Evolutionary conservation across 92 coral and sea anemone genomes (phyloP).

Genomic region (Phenganax stokvisi): DNA sequence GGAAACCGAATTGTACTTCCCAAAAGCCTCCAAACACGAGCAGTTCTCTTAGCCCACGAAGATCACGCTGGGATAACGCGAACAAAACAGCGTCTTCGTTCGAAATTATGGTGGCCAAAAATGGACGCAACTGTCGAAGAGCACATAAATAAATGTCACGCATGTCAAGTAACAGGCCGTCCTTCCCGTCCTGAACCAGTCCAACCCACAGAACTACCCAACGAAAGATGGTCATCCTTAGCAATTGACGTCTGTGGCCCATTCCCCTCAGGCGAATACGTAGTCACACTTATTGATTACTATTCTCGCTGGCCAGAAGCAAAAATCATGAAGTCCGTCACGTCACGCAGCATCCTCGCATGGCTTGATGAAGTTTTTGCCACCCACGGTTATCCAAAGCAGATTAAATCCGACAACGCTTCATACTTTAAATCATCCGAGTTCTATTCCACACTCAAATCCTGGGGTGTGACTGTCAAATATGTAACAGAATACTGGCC

Average conservation of each 20-base stretch:
- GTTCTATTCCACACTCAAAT: slow-evolving; percentile 8
- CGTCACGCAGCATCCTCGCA: background rate
- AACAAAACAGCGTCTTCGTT: background rate
- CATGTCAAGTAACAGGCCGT: no score
- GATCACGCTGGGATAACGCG: no score
- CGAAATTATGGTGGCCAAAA: background rate
- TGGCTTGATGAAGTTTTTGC: slow-evolving; percentile 39
- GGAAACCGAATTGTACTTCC: background rate
- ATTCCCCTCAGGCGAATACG: slow-evolving; percentile 46
- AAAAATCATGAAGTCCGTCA: slow-evolving; percentile 8
- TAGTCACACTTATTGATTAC: slow-evolving; percentile 39
- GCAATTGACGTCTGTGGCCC: slow-evolving; percentile 20
- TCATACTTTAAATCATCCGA: slow-evolving; percentile 49
- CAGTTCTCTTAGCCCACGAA: background rate
- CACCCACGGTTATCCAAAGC: slow-evolving; percentile 42
- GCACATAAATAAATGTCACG: no score
- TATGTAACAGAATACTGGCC: no score
- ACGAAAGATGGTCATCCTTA: no score
- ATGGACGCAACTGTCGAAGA: no score
- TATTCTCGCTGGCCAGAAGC: slow-evolving; percentile 53
- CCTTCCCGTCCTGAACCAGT: no score
- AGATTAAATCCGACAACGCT: slow-evolving; percentile 51
- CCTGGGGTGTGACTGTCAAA: no score
- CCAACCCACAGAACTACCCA: no score
- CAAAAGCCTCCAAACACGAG: background rate